Base-by-base conservation (phyloP, 2,888 invertebrate species). In the Exocentrus adspersus region DNA sequence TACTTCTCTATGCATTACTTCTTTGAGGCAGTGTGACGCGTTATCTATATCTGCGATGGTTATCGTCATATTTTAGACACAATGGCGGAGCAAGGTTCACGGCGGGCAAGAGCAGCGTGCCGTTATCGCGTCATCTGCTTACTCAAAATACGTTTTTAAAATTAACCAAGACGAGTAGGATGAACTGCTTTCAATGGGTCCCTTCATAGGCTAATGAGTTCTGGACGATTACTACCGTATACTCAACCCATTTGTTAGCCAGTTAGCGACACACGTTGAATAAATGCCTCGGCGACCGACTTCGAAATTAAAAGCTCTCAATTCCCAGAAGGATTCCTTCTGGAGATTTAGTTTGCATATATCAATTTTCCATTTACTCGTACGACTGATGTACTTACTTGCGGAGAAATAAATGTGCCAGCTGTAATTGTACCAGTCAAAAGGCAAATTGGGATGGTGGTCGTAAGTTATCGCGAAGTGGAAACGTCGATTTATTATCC, bases 31-130 rank as follows among this genome's bases (percentile, higher is more conserved):
- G 75, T 77, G 75, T 78, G 70, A 72, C 24, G 20, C 62, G 69
- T 77, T 79, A 80, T 80, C 80, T 77, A 61, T 73, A 79, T 80
- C 81, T 75, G 72, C 72, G 82, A 82, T 82, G 77, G 72, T 80
- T 81, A 82, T 82, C 81, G 69, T 78, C 79, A 79, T 80, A 80
- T 81, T 81, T 80, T 77, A 76, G 78, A 77, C 79, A 81, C 81
- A 81, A 81, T 81, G 75, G 77, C 71, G 74, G 75, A 74, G 75
- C 73, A 68, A 76, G 74, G 77, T 78, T 80, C 79, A 79, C 78
- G 79, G 77, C 75, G 78, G 66, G 77, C 78, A 70, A n/a, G n/a
- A n/a, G 79, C 77, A 79, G 79, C 77, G 58, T 65, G 68, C 58
- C 65, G 64, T 72, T 75, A 72, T 75, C 74, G 69, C 76, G 76